These are phyloP conservation scores for Gymnosoma rotundatum DNA, from an alignment of 2,888 invertebrate genomes.

Conservation along the genomic window DNA sequence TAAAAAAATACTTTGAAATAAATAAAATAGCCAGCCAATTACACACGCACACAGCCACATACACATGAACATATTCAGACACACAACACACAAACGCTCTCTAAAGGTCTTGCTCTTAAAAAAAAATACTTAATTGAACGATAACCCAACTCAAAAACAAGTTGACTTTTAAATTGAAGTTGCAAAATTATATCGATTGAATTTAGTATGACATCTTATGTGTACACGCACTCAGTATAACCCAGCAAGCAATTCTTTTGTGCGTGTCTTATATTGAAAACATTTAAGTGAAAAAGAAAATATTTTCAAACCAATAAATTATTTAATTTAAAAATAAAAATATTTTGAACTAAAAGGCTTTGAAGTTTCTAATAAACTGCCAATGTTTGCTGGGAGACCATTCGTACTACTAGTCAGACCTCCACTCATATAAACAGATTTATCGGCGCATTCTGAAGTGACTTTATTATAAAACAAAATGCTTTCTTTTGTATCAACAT, in stretches of 20 bases:
- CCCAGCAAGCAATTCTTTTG: conserved; percentile 24
- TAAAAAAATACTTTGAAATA: conserved; percentile 48
- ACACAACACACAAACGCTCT: neutral
- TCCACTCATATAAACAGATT: conserved; percentile 1
- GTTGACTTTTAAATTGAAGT: conserved; percentile 58
- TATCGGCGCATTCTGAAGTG: conserved; percentile 43
- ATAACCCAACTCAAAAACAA: conserved; percentile 58
- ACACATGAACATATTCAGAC: neutral
- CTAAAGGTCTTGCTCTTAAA: conserved; percentile 52
- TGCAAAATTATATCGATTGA: conserved; percentile 35
- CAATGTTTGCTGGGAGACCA: conserved; percentile 30
- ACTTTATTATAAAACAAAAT: conserved; percentile 53
- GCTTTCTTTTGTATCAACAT: conserved; percentile 39
- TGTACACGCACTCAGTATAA: conserved; percentile 23
- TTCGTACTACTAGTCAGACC: conserved; percentile 14
- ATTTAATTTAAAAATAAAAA: no score
- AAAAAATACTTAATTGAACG: conserved; percentile 46
- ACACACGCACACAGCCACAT: neutral
- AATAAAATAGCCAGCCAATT: conserved; percentile 35
- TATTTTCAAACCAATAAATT: no score
- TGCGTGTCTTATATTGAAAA: no score
- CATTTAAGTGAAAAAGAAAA: neutral
- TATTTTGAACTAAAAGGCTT: no score
- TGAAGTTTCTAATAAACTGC: neutral
- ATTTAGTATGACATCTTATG: conserved; percentile 5